A percentile compares a stretch with the other conserved stretches of the same genome.
These are phyloP conservation scores for Paramormyrops kingsleyae DNA, from an alignment of 2,113 vertebrate species.

Conservation along the genomic window DNA sequence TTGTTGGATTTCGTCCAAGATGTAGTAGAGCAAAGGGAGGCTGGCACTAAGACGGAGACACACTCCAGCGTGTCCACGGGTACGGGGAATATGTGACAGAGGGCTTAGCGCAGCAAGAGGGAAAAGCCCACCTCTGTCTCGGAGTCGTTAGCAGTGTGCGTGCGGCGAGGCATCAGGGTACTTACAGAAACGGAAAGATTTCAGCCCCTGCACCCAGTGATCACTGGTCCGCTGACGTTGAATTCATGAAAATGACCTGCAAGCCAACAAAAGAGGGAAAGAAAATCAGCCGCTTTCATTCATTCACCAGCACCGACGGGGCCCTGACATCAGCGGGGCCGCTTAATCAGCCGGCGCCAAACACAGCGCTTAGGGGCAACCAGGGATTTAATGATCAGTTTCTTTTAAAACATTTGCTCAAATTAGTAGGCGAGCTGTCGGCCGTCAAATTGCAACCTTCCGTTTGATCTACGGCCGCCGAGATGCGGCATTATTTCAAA, in stretches of 20 bases:
- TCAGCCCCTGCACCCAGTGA: conserved; percentile 86
- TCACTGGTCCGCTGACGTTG: conserved; percentile 84
- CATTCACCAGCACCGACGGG: neutral
- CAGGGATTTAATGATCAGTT: conserved; percentile 6
- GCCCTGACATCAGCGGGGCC: neutral
- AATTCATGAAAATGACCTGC: conserved; percentile 96
- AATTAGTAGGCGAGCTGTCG: neutral
- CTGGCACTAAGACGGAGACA: neutral
- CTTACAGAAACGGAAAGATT: conserved; percentile 90
- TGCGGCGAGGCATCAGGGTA: conserved; percentile 50
- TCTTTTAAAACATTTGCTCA: conserved; percentile 9
- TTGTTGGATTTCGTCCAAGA: neutral
- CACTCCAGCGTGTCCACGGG: neutral
- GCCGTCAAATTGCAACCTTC: neutral
- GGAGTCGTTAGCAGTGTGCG: neutral
- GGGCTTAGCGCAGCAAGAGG: neutral
- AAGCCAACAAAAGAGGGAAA: conserved; percentile 38
- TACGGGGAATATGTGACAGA: neutral
- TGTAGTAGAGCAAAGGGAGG: neutral
- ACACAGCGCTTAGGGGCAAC: neutral
- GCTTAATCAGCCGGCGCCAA: neutral
- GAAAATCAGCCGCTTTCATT: neutral
- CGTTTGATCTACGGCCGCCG: neutral
- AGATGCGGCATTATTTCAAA: neutral
- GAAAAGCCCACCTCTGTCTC: neutral